Percentiles rank a stretch among this genome's conserved stretches.
Evolutionary conservation across 2,113 vertebrate genomes (phyloP).

Genomic region (Colinus virginianus): DNA sequence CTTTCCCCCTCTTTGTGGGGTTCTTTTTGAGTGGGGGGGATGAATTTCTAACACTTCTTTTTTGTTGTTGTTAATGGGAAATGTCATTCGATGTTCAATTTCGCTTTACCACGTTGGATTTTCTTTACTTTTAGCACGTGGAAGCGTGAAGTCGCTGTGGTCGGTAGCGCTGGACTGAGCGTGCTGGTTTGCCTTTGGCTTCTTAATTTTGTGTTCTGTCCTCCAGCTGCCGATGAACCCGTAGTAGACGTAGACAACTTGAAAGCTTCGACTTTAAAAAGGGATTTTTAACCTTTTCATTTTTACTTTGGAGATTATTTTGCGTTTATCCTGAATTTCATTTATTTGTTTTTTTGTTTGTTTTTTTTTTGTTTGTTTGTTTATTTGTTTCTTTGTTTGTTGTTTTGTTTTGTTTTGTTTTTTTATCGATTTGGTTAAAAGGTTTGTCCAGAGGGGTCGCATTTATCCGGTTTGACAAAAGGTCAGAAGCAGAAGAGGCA

Average conservation of each 20-base stretch:
- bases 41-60: neutral
- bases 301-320: slow-evolving; percentile 71
- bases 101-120: neutral
- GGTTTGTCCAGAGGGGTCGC: slow-evolving; percentile 95
- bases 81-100: neutral
- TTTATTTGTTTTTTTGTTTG: neutral
- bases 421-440: slow-evolving; percentile 78
- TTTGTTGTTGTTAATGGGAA: neutral
- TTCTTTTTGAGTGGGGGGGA: neutral
- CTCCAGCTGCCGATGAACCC: slow-evolving; percentile 13
- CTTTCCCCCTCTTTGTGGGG: neutral
- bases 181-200: slow-evolving; percentile 32
- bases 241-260: slow-evolving; percentile 5
- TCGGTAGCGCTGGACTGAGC: neutral
- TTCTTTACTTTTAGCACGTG: neutral
- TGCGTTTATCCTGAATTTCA: slow-evolving; percentile 39
- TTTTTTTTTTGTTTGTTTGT: slow-evolving; percentile 30
- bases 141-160: neutral
- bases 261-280: slow-evolving; percentile 31
- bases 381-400: neutral
- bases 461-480: slow-evolving; percentile 97
- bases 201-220: slow-evolving; percentile 26
- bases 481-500: slow-evolving; percentile 95
- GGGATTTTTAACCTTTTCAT: slow-evolving; percentile 56
- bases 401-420: neutral